These are phyloP conservation scores for Chelmon rostratus DNA, from an alignment of 2,797 vertebrate species.

Conservation along the genomic window DNA sequence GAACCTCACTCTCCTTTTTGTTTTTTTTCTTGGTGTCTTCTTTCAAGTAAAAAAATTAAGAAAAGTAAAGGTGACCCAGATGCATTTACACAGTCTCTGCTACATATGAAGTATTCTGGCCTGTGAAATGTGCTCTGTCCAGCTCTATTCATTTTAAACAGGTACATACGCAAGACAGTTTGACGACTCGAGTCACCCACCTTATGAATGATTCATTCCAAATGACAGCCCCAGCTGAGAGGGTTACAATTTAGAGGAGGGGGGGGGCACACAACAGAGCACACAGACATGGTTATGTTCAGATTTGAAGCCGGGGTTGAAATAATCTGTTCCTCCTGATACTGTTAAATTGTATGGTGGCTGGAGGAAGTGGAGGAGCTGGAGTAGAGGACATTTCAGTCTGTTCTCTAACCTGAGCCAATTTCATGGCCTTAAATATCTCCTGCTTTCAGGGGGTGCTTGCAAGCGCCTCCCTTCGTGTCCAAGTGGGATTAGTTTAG, in stretches of 20 bases:
- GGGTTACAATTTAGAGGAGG: conserved; percentile 40
- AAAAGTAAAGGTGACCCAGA: conserved; percentile 36
- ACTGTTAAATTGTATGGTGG: conserved; percentile 18
- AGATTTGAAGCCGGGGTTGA: conserved; percentile 25
- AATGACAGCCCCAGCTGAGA: conserved; percentile 34
- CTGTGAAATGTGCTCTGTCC: conserved; percentile 26
- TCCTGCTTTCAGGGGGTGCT: conserved; percentile 25
- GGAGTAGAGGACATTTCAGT: conserved; percentile 29
- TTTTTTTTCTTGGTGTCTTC: conserved; percentile 1
- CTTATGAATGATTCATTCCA: conserved; percentile 63
- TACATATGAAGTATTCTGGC: conserved; percentile 56
- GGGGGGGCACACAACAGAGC: neutral
- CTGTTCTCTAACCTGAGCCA: conserved; percentile 26
- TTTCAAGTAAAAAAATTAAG: conserved; percentile 13
- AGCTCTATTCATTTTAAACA: conserved; percentile 41
- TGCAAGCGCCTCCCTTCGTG: neutral
- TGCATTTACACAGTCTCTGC: conserved; percentile 45
- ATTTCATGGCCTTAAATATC: conserved; percentile 38
- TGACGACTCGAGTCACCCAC: conserved; percentile 31
- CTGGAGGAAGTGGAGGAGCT: conserved; percentile 23
- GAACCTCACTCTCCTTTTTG: neutral
- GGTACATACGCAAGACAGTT: conserved; percentile 34
- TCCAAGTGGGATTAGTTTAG: conserved; percentile 38
- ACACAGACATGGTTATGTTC: conserved; percentile 21
- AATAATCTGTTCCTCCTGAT: conserved; percentile 26